Evolutionary conservation across 2,888 invertebrate species (phyloP).

Genomic region (Habrosyne pyritoides): DNA sequence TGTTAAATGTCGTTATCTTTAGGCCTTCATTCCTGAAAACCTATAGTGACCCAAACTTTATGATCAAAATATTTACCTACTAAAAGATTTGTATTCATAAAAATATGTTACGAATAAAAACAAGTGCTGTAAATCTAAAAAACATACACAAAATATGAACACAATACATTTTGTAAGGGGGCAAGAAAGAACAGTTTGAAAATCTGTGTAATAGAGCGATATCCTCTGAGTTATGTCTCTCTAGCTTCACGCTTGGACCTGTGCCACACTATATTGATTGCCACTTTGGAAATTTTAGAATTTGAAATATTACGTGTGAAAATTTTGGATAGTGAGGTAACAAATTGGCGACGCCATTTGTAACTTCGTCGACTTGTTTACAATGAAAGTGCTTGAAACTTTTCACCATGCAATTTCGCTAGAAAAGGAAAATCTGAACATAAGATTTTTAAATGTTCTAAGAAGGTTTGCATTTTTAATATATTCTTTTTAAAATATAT

Average conservation of each 20-base stretch:
- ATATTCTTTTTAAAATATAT: too few species aligned
- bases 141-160: not conserved
- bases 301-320: constrained; percentile 36
- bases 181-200: not conserved
- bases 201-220: constrained; percentile 23
- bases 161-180: not conserved
- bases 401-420: not conserved
- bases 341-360: constrained; percentile 1
- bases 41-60: too few species aligned
- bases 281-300: constrained; percentile 48
- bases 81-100: too few species aligned
- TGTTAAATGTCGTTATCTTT: too few species aligned
- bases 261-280: constrained; percentile 54
- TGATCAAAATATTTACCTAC: too few species aligned
- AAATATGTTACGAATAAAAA: too few species aligned
- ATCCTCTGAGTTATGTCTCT: constrained; percentile 44
- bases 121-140: too few species aligned
- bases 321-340: constrained; percentile 13
- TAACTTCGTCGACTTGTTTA: constrained; percentile 4
- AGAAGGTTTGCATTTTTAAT: too few species aligned
- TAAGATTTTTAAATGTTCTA: too few species aligned
- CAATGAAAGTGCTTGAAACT: not conserved
- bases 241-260: constrained; percentile 43
- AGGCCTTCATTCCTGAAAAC: too few species aligned
- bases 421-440: not conserved